phyloP scores from a whole-genome alignment of 2,888 invertebrate genomes.

The Agelastica alni region DNA sequence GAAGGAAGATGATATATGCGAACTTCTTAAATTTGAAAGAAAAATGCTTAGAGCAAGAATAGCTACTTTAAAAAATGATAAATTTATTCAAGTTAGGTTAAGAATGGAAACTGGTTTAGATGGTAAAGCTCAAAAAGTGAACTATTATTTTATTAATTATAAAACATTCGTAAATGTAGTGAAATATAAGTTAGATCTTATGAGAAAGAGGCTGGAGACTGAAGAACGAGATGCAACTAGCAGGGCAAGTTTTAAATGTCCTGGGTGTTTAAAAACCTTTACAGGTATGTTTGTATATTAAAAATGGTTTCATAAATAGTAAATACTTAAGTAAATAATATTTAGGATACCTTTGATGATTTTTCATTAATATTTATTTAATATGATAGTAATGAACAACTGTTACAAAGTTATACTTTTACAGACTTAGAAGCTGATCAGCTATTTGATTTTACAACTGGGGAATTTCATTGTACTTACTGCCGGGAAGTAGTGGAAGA shows the following conservation, averaged over 20 bases:
- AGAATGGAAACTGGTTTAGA: constrained; percentile 95
- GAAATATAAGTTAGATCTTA: constrained; percentile 95
- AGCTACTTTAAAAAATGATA: constrained; percentile 84
- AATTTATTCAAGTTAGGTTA: constrained; percentile 89
- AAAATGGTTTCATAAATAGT: no score
- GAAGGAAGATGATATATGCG: constrained; percentile 90
- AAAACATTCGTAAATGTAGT: constrained; percentile 97
- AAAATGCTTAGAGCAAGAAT: constrained; percentile 91
- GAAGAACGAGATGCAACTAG: constrained; percentile 94
- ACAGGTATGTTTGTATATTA: constrained; percentile 56
- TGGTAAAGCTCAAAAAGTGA: constrained; percentile 93
- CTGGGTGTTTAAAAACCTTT: constrained; percentile 88
- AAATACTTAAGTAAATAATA: no score
- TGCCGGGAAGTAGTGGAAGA: constrained; percentile 91
- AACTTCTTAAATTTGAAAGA: constrained; percentile 88
- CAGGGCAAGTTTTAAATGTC: constrained; percentile 93
- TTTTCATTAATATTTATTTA: no score
- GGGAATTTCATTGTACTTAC: constrained; percentile 88
- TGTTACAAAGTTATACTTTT: no score
- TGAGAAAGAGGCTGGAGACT: constrained; percentile 93
- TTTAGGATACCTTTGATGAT: no score
- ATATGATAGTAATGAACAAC: no score
- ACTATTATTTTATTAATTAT: constrained; percentile 97
- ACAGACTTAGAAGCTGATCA: constrained; percentile 90
- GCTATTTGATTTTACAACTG: constrained; percentile 80